Conservation (phyloP, 1,140 invertebrate species). For the Cecropterus lyciades region DNA sequence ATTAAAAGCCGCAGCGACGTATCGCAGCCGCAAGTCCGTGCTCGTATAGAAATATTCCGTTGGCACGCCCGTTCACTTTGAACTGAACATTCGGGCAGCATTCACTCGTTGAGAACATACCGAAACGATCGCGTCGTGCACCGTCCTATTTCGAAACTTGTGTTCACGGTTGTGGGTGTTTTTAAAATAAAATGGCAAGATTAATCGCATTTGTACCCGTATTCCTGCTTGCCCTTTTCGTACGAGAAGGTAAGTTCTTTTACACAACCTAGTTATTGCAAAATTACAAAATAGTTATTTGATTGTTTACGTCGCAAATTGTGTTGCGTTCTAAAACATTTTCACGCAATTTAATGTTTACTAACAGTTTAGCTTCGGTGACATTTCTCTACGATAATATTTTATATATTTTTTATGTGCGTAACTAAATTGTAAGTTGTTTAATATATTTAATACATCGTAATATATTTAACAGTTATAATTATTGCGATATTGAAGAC, state of each 20-base stretch:
- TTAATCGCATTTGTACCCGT: conserved; percentile 64
- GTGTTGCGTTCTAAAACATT: background rate
- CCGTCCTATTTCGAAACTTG: conserved; percentile 36
- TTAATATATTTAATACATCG: too few species aligned
- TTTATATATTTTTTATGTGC: too few species aligned
- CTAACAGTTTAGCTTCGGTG: too few species aligned
- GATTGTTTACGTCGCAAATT: conserved; percentile 12
- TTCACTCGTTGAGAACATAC: conserved; percentile 42
- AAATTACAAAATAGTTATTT: too few species aligned
- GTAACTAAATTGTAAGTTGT: too few species aligned
- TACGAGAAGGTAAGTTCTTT: conserved; percentile 61
- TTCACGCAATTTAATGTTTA: background rate
- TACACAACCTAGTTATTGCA: too few species aligned
- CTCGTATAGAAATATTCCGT: conserved; percentile 38
- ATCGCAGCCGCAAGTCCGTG: conserved; percentile 14
- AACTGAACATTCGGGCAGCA: conserved; percentile 36
- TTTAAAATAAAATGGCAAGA: conserved; percentile 62
- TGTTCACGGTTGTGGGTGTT: conserved; percentile 43
- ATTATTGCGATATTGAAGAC: too few species aligned
- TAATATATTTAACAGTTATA: too few species aligned
- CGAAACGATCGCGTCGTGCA: conserved; percentile 39
- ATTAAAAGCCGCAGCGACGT: conserved; percentile 22
- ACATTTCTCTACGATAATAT: too few species aligned
- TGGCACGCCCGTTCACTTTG: conserved; percentile 22
- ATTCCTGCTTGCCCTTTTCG: conserved; percentile 61